phyloP scores from a whole-genome alignment of 2,888 invertebrate genomes.

The Mesodorylaimus sp. region DNA sequence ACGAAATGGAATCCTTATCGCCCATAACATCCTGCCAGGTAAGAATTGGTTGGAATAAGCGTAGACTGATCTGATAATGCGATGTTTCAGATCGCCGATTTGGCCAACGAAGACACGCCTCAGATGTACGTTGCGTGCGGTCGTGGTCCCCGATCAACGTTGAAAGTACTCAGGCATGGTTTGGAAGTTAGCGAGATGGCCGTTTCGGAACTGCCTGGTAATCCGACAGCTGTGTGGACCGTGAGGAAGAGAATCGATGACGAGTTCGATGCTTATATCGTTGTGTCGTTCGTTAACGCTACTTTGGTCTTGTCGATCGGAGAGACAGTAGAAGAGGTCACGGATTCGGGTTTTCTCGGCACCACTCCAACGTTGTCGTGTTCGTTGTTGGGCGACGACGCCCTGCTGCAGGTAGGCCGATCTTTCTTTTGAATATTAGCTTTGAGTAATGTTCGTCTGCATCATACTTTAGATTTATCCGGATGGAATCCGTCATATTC shows the following conservation, averaged over 20 bases:
- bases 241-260: conserved; percentile 88
- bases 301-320: conserved; percentile 96
- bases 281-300: conserved; percentile 95
- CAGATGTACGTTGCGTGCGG: conserved; percentile 93
- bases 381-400: conserved; percentile 89
- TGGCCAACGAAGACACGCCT: conserved; percentile 92
- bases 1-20: conserved; percentile 84
- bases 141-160: conserved; percentile 74
- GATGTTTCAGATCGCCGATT: conserved; percentile 35
- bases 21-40: conserved; percentile 67
- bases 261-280: conserved; percentile 96
- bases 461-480: conserved; percentile 56
- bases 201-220: conserved; percentile 95
- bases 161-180: conserved; percentile 83
- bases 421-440: background rate
- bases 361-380: conserved; percentile 97
- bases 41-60: no score
- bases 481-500: conserved; percentile 92
- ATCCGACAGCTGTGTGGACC: conserved; percentile 99
- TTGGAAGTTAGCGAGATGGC: conserved; percentile 95
- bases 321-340: conserved; percentile 99
- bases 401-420: conserved; percentile 63
- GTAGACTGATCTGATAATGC: background rate
- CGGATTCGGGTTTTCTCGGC: conserved; percentile 94
- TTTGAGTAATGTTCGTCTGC: background rate